Base-by-base conservation (phyloP, 2,888 invertebrate genomes). In the Oxyteleia sp. region DNA sequence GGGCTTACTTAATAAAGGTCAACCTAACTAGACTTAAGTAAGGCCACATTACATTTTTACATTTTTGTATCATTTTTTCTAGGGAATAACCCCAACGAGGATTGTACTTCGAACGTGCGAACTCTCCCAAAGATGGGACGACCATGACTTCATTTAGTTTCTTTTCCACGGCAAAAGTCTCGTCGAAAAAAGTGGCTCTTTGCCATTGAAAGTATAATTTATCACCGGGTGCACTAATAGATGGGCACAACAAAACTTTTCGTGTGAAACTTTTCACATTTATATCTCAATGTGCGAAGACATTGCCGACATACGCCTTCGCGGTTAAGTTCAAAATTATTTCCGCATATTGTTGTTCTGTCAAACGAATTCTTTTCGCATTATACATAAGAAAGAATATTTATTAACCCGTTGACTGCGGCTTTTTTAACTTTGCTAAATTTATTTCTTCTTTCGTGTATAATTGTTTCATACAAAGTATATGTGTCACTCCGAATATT, bases 211-310 rank as follows among this genome's bases (percentile, higher is more conserved):
- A 66, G 57, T 15, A 61, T 43, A 61, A 74, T 81, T 81, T 74
- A 74, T 81, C 71, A 68, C 61, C 15, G 35, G 10, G 26, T 10
- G 18, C 57, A 47, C 64, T 81, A 74, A 81, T 81, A 74, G 53
- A 81, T 68, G 80, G 38, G 74, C 68, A 43, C 45, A 81, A 74
- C 68, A 66, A 47, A 80, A 80, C 72, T 81, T 81, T 74, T 61
- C 61, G 53, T 55, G 74, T 47, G 45, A 74, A 81, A 81, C 81
- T 81, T 81, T 74, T 45, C 81, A 63, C 74, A 81, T 81, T 81
- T 61, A 74, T 81, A 74, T 81, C 74, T 68, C 68, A 49, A 74
- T 74, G 38, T 32, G n/a, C 38, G 59, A 66, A 59, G 61, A 72
- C 71, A 51, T 53, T 20, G 43, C 10, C 41, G 63, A 59, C 72